phyloP scores from a whole-genome alignment of 2,113 vertebrate species.

The Muscicapa adusta region DNA sequence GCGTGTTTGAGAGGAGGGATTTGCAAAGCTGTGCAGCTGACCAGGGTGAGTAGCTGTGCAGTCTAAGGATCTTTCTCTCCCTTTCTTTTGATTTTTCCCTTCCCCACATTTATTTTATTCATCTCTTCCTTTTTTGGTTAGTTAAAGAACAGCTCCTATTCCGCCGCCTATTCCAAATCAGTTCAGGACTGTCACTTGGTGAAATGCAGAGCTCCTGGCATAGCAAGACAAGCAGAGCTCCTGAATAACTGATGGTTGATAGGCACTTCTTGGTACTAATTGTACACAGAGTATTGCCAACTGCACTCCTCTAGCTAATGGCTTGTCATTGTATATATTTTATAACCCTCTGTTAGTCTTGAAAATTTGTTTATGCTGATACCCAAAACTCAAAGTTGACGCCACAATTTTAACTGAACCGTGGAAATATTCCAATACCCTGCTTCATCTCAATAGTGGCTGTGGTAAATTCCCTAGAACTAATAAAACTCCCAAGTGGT shows the following conservation, averaged over 20 bases:
- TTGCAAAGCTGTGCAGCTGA: not conserved
- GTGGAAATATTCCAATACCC: not conserved
- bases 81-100: not conserved
- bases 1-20: not conserved
- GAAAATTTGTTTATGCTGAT: constrained; percentile 22
- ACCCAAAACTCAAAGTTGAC: not conserved
- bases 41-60: not conserved
- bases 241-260: not conserved
- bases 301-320: not conserved
- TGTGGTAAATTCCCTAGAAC: not conserved
- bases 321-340: not conserved
- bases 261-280: not conserved
- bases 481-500: not conserved
- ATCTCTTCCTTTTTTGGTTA: not conserved
- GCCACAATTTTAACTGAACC: not conserved
- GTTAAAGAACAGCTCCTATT: not conserved
- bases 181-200: not conserved
- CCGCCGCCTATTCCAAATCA: not conserved
- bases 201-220: not conserved
- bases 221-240: not conserved
- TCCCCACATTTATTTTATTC: not conserved
- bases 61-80: not conserved
- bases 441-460: not conserved
- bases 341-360: not conserved
- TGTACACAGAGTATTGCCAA: not conserved